These are phyloP conservation scores for Tetragonula carbonaria DNA, from an alignment of 2,888 invertebrate species.

Conservation along the genomic window DNA sequence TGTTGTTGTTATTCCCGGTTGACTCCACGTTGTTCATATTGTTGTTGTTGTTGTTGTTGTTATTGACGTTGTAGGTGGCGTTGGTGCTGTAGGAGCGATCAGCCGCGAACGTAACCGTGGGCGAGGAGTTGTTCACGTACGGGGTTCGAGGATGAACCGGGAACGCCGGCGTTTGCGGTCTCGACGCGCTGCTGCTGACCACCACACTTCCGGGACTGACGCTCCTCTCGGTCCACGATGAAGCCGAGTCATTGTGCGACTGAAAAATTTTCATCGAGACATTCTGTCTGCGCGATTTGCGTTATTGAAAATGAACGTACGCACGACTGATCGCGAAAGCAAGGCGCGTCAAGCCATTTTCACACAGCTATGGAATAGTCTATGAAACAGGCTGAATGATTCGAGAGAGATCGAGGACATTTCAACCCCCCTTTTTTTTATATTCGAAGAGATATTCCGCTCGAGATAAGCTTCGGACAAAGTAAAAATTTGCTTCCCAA, in stretches of 20 bases:
- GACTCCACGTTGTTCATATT: constrained; percentile 60
- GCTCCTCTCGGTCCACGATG: constrained; percentile 87
- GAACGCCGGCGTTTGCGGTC: constrained; percentile 96
- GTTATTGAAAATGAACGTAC: not conserved
- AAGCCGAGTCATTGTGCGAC: constrained; percentile 86
- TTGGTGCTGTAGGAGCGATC: constrained; percentile 77
- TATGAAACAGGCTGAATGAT: not conserved
- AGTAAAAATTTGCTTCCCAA: too few species aligned
- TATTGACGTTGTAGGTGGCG: constrained; percentile 76
- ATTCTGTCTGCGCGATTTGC: not conserved
- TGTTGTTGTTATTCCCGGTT: constrained; percentile 73
- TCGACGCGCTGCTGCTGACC: constrained; percentile 85
- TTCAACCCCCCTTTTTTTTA: not conserved
- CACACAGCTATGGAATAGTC: too few species aligned
- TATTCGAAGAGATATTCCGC: not conserved
- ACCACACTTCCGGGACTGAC: constrained; percentile 86
- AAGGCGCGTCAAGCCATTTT: constrained; percentile 45
- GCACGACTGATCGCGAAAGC: constrained; percentile 40
- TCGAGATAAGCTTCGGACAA: not conserved
- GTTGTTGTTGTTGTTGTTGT: constrained; percentile 65
- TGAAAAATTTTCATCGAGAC: constrained; percentile 54
- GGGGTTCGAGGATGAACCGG: constrained; percentile 96
- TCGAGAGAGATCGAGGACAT: not conserved
- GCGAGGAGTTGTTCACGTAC: constrained; percentile 91
- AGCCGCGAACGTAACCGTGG: constrained; percentile 85